A percentile compares a stretch with the other conserved stretches of the same genome.
phyloP scores from a whole-genome alignment of 1,140 invertebrate species.

The Drosophila arizonae region DNA sequence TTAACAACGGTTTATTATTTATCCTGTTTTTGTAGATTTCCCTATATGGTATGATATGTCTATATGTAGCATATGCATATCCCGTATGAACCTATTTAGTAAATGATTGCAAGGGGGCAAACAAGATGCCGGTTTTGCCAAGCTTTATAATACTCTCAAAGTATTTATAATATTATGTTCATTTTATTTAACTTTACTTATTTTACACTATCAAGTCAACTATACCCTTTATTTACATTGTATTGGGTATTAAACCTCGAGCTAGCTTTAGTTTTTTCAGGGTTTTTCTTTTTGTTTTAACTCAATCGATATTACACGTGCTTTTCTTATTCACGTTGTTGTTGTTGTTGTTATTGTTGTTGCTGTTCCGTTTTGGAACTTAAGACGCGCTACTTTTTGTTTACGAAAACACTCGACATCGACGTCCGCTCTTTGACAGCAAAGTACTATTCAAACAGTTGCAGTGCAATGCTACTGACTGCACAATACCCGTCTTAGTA shows the following conservation, averaged over 20 bases:
- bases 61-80: no score
- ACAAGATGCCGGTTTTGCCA: no score
- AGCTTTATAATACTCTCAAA: no score
- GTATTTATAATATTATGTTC: no score
- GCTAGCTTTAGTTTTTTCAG: conserved; percentile 22
- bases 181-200: no score
- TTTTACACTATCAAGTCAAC: neutral
- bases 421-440: no score
- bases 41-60: conserved; percentile 9
- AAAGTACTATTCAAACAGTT: no score
- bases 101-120: no score
- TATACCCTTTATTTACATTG: neutral
- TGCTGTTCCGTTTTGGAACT: neutral
- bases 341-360: conserved; percentile 1
- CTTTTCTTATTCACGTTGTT: conserved; percentile 24
- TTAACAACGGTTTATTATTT: neutral
- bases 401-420: conserved; percentile 1
- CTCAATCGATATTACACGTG: conserved; percentile 56
- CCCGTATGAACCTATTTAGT: no score
- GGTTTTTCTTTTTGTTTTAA: conserved; percentile 36
- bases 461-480: no score
- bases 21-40: neutral
- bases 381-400: conserved; percentile 9
- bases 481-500: no score
- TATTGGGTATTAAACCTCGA: conserved; percentile 40